Evolutionary conservation across 2,888 invertebrate genomes (phyloP), one percentile per base, ranked within the genome.

Genomic region (Cosmorhoe ocellata): DNA sequence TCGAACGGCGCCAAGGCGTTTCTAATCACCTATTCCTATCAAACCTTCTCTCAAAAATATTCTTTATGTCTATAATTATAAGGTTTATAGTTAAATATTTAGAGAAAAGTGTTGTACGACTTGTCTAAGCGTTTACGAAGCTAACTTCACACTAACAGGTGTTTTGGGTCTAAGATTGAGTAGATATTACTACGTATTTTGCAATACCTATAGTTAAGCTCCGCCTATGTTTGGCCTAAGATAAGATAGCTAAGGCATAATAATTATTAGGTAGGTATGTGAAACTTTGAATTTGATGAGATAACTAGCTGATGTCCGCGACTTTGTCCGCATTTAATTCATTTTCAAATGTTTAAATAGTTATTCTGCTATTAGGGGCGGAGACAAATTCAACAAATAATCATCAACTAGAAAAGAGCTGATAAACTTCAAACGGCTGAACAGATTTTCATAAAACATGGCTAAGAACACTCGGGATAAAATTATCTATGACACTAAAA

Each of bases 1-100:
- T 84, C 83, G 81, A 72, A 71, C 72, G 68, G 71, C 73, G 69
- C 87, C 88, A 67, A 82, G 84, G 82, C 86, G 84, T 84, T 80
- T 69, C 79, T 74, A 69, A 70, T 67, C 63, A 61, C 58, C 67
- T 57, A 66, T 64, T 64, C 22, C 18, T 31, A 38, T 11, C 32
- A 14, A 31, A 12, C 12, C 2, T 28, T 12, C 7, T 9, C 9
- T 22, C 24, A 11, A 41, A 45, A 45, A 32, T 6, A 26, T n/a
- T 40, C 27, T 12, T 44, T 52, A 44, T 31, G 6, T 0, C 0
- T 11, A 36, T 36, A 34, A 2, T 9, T 18, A 40, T 48, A 52
- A 34, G 36, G 47, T 48, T 40, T 22, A 32, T 0, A 32, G 36
- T 9, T 32, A 9, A 1, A 33, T 13, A 18, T 32, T 9, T 2